phyloP scores from a whole-genome alignment of 2,797 vertebrate species.

The Toxotes lorentzi region DNA sequence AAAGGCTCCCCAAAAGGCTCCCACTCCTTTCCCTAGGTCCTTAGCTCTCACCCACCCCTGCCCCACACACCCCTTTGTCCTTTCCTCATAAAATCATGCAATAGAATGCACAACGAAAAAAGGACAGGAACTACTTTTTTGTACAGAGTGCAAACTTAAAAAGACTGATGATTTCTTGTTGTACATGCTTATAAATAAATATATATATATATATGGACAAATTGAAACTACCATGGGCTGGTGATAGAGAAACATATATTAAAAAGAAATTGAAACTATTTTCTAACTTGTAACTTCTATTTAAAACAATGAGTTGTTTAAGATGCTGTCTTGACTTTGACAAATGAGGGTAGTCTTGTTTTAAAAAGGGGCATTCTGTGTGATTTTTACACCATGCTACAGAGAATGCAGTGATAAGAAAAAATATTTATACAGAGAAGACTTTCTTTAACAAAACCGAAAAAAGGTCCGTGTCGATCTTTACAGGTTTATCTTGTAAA shows the following conservation, averaged over 20 bases:
- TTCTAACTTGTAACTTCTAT: conserved; percentile 98
- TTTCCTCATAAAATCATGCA: conserved; percentile 89
- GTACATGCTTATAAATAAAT: conserved; percentile 93
- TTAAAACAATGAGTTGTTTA: conserved; percentile 90
- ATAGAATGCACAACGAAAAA: conserved; percentile 96
- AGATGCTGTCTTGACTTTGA: conserved; percentile 88
- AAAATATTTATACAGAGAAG: conserved; percentile 91
- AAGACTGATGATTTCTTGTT: conserved; percentile 94
- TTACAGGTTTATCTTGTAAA: conserved; percentile 94
- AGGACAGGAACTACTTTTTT: conserved; percentile 93
- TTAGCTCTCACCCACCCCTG: conserved; percentile 38
- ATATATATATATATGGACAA: conserved; percentile 83
- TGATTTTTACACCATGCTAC: conserved; percentile 90
- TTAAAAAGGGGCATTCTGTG: conserved; percentile 88
- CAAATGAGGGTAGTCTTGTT: conserved; percentile 87
- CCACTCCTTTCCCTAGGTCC: conserved; percentile 37
- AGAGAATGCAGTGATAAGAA: conserved; percentile 87
- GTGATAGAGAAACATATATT: conserved; percentile 94
- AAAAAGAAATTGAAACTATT: conserved; percentile 93
- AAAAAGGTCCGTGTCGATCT: conserved; percentile 89
- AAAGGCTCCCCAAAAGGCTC: conserved; percentile 65
- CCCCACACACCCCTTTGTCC: conserved; percentile 37
- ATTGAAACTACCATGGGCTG: conserved; percentile 92
- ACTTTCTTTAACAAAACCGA: conserved; percentile 88
- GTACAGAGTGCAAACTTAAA: conserved; percentile 92